Evolutionary conservation across 2,113 vertebrate genomes (phyloP), one percentile per base, ranked within the genome.

Genomic region (Tachysurus fulvidraco): DNA sequence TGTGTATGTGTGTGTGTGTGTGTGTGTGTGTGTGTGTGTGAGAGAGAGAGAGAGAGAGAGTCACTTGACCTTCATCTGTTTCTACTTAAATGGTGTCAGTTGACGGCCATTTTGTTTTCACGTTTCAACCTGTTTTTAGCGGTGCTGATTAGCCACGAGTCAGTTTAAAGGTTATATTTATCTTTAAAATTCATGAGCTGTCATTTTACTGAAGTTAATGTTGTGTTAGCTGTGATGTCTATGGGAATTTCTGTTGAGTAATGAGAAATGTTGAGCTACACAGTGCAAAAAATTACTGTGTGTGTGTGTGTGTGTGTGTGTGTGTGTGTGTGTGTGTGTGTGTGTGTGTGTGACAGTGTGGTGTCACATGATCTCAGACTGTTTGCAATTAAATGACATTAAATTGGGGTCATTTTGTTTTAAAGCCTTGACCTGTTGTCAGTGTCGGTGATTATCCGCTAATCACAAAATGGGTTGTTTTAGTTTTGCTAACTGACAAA

Each of bases 31-130:
- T 87, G 87, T 89, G 77, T 81, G 88, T 80, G 52, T n/a, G 23
- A 36, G 17, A 64, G 83, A 64, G n/a, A 28, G 25, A 46, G 16
- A 71, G 44, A 67, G 77, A 69, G 69, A 54, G 50, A 67, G 78
- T 79, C 60, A 84, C 79, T 84, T 88, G 89, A 90, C 30, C 71
- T 76, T 83, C 46, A 54, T 13, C 74, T 87, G 60, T 88, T 90
- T 90, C 74, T 89, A 90, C 91, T 92, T 89, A 90, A 91, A 90
- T 76, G 74, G 89, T 86, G 86, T 86, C 88, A 92, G 85, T 88
- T 91, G 44, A 71, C 69, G 14, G 14, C 2, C n/a, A 30, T 55
- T 78, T 78, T 55, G n/a, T 78, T 19, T 78, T 77, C 46, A 52
- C 88, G 88, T 89, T 85, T 86, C 41, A 44, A 81, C 71, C 85